Conservation (phyloP, 2,113 vertebrate species). For the cattle (Bos taurus) region ARS-UCD2.0 NC_037328.1:88442001-88442500, state of each 20-base stretch:
- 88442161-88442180: too few species aligned
- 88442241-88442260: background rate
- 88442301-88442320: background rate
- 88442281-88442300: background rate
- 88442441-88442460: rapidly evolving
- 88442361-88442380: background rate
- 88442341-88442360: background rate
- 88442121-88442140: rapidly evolving
- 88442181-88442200: rapidly evolving
- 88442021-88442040: background rate
- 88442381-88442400: background rate
- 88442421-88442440: background rate
- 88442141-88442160: rapidly evolving
- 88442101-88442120: rapidly evolving
- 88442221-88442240: rapidly evolving
- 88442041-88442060: too few species aligned
- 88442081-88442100: rapidly evolving
- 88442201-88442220: rapidly evolving
- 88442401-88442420: background rate
- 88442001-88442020: background rate
- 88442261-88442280: too few species aligned
- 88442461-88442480: background rate
- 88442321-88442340: background rate
- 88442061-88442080: background rate
- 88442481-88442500: background rate